Conservation (phyloP, 2,797 vertebrate genomes). For the Epinephelus coioides region DNA sequence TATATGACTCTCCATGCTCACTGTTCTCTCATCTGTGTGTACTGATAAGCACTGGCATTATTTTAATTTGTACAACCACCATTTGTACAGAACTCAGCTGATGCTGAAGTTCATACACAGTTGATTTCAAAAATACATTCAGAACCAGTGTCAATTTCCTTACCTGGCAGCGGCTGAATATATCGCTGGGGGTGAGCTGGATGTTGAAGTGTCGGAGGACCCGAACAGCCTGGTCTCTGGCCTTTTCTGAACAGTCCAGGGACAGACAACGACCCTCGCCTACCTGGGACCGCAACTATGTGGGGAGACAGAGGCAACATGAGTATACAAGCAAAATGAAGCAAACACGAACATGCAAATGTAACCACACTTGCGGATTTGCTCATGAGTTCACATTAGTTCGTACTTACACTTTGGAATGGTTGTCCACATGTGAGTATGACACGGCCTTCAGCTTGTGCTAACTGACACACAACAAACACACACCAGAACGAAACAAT, state of each 20-base stretch:
- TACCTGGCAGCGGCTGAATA: slow-evolving; percentile 96
- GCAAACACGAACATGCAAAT: too few relatives aligned
- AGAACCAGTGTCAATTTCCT: neutral
- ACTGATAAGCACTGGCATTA: neutral
- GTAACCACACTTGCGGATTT: neutral
- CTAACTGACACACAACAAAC: slow-evolving; percentile 83
- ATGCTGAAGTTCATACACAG: neutral
- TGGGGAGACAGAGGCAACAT: slow-evolving; percentile 17
- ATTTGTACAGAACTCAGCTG: neutral
- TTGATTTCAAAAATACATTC: neutral
- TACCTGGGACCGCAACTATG: slow-evolving; percentile 91
- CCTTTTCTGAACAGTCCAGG: slow-evolving; percentile 89
- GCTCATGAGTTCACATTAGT: neutral
- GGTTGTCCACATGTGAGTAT: slow-evolving; percentile 92
- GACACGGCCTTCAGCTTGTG: slow-evolving; percentile 87
- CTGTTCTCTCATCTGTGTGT: neutral
- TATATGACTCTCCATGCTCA: neutral
- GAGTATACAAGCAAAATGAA: neutral
- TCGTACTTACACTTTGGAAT: slow-evolving; percentile 87
- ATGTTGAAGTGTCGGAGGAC: slow-evolving; percentile 91
- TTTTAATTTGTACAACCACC: too few relatives aligned
- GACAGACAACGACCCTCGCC: slow-evolving; percentile 89
- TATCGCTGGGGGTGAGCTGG: slow-evolving; percentile 80
- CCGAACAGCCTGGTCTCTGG: slow-evolving; percentile 87
- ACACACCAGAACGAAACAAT: slow-evolving; percentile 18